phyloP scores from a whole-genome alignment of 2,113 vertebrate genomes.

The Bubalus kerabau region DNA sequence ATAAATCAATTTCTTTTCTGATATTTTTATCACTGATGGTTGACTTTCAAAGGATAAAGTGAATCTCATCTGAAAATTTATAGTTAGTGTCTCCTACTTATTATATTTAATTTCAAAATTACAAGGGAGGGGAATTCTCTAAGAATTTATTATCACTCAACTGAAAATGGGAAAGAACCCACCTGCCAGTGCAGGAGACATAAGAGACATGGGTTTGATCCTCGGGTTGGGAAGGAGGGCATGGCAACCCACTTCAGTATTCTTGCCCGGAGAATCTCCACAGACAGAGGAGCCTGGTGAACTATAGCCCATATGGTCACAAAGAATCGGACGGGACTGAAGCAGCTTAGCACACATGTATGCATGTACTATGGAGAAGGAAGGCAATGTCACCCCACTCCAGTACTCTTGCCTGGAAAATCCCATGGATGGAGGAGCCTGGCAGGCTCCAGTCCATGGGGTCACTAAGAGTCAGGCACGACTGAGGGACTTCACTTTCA shows the following conservation, averaged over 20 bases:
- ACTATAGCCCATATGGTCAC: background rate
- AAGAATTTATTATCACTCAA: background rate
- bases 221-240: background rate
- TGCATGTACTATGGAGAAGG: background rate
- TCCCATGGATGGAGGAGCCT: too few species aligned
- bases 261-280: background rate
- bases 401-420: too few species aligned
- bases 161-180: background rate
- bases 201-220: background rate
- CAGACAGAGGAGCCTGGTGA: background rate
- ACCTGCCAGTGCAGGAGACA: background rate
- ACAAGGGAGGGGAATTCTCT: background rate
- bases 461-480: too few species aligned
- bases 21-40: background rate
- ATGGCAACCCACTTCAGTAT: background rate
- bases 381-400: too few species aligned
- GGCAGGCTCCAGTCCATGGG: too few species aligned
- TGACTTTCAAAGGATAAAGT: background rate
- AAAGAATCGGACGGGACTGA: background rate
- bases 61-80: background rate
- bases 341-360: background rate
- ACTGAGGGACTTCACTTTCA: too few species aligned
- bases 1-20: background rate
- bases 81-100: background rate
- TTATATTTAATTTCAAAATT: conserved; percentile 11